Percentiles rank a stretch among this genome's conserved stretches.
Evolutionary conservation across 2,797 vertebrate genomes (phyloP).

Genomic region (Halcyon leucocephala): DNA sequence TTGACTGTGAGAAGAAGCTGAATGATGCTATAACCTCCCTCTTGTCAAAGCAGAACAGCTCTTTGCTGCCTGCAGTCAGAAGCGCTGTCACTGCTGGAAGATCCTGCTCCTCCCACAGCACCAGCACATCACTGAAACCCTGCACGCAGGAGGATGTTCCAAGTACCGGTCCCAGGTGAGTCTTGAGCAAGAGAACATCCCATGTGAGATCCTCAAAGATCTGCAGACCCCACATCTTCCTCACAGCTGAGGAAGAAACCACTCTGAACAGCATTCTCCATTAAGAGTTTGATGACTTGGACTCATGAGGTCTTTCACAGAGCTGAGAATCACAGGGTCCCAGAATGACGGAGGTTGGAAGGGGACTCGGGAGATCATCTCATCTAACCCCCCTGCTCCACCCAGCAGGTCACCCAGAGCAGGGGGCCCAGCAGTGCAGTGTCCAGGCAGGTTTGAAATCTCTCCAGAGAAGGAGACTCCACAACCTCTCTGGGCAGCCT

Average conservation of each 20-base stretch:
- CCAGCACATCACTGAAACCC: neutral
- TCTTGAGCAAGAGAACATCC: neutral
- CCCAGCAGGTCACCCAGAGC: neutral
- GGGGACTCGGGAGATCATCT: neutral
- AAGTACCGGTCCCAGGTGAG: neutral
- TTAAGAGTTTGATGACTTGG: neutral
- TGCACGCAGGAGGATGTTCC: accelerated
- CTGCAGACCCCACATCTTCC: accelerated
- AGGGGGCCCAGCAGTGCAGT: neutral
- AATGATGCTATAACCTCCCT: neutral
- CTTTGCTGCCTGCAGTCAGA: neutral
- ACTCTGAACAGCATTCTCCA: accelerated
- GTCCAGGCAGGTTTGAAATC: neutral
- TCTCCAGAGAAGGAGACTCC: neutral
- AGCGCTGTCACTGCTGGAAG: no score
- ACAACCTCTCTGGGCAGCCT: neutral
- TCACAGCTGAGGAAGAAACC: neutral
- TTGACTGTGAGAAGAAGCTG: accelerated
- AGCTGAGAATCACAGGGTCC: neutral
- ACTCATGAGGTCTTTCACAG: accelerated
- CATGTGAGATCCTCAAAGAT: neutral
- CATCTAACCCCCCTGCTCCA: neutral
- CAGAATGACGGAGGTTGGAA: neutral
- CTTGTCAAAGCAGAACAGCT: neutral
- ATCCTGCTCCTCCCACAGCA: neutral